phyloP scores from a whole-genome alignment of 2,797 vertebrate genomes.

The Eidolon dupreanum region DNA sequence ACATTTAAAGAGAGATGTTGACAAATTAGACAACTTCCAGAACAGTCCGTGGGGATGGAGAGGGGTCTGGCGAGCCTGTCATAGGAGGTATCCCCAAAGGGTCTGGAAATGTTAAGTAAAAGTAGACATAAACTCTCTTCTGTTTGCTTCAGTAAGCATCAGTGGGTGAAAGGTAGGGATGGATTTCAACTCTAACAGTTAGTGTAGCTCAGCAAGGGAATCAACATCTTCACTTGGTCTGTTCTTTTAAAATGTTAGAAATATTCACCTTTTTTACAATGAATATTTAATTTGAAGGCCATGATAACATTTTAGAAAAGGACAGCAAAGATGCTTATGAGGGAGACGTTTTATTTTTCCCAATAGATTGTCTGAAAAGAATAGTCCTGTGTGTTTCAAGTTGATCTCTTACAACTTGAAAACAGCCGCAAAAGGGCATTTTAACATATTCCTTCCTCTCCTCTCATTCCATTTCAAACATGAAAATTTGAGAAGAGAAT shows the following conservation, averaged over 20 bases:
- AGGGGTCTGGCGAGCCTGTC: slow-evolving; percentile 22
- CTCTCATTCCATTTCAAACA: background rate
- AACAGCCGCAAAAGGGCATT: background rate
- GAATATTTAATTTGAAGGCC: slow-evolving; percentile 37
- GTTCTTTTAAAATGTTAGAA: background rate
- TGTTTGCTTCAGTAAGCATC: slow-evolving; percentile 8
- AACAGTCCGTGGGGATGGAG: background rate
- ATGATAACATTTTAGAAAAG: background rate
- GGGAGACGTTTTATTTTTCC: slow-evolving; percentile 14
- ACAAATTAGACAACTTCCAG: slow-evolving; percentile 75
- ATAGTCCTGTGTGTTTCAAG: background rate
- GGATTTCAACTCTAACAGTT: slow-evolving; percentile 18
- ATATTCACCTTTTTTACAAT: slow-evolving; percentile 9
- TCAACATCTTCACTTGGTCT: background rate
- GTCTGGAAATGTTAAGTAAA: slow-evolving; percentile 56
- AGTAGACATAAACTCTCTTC: slow-evolving; percentile 11
- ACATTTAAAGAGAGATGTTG: slow-evolving; percentile 62
- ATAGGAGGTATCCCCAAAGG: slow-evolving; percentile 34
- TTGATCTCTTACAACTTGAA: slow-evolving; percentile 48
- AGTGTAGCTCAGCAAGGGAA: background rate
- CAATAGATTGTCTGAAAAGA: slow-evolving; percentile 18
- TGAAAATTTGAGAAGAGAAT: slow-evolving; percentile 41
- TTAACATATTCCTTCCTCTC: background rate
- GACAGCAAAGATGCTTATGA: background rate
- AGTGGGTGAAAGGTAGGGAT: slow-evolving; percentile 14